A percentile compares a stretch with the other conserved stretches of the same genome.
Evolutionary conservation across 1,140 invertebrate genomes (phyloP).

Genomic region (Drosophila melanogaster): Release_6_plus_ISO1_MT NT_037436.4:4233501-4234000

Average conservation of each 20-base stretch:
- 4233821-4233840: conserved; percentile 73
- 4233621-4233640: neutral
- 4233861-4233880: neutral
- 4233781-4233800: conserved; percentile 16
- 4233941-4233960: conserved; percentile 47
- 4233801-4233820: conserved; percentile 44
- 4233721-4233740: conserved; percentile 29
- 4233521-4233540: conserved; percentile 77
- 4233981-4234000: conserved; percentile 67
- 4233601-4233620: neutral
- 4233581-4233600: conserved; percentile 27
- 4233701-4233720: neutral
- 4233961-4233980: conserved; percentile 50
- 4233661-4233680: conserved; percentile 69
- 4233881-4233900: conserved; percentile 1
- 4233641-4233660: conserved; percentile 3
- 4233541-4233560: conserved; percentile 46
- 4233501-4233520: conserved; percentile 58
- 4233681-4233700: conserved; percentile 71
- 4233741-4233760: conserved; percentile 20
- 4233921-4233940: conserved; percentile 41
- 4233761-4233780: conserved; percentile 52
- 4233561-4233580: conserved; percentile 70
- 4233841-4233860: conserved; percentile 44
- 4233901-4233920: conserved; percentile 24